phyloP scores from a whole-genome alignment of 2,797 vertebrate genomes.

The Sebastes baramenuke region DNA sequence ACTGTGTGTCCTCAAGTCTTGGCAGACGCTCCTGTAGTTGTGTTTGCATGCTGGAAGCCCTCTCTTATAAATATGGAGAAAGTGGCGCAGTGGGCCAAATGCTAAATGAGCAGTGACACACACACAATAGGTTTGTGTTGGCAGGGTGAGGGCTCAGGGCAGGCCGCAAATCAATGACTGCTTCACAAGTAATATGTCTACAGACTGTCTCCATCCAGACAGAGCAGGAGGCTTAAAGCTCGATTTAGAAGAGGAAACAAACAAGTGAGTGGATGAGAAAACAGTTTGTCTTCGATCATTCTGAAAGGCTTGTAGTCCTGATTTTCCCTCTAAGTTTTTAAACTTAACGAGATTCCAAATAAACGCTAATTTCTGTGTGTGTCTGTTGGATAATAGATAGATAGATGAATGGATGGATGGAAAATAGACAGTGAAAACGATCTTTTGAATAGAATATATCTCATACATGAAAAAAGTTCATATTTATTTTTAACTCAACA shows the following conservation, averaged over 20 bases:
- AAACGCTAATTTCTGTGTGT: not conserved
- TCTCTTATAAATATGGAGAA: conserved; percentile 52
- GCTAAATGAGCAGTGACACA: conserved; percentile 31
- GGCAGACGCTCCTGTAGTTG: conserved; percentile 11
- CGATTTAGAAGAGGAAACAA: not conserved
- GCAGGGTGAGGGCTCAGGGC: conserved; percentile 6
- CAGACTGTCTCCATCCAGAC: not conserved
- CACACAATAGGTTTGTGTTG: conserved; percentile 3
- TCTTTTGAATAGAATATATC: too few relatives aligned
- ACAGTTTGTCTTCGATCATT: not conserved
- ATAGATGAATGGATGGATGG: too few relatives aligned
- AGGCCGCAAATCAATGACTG: not conserved
- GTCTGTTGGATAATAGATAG: too few relatives aligned
- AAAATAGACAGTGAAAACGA: too few relatives aligned
- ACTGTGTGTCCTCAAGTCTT: not conserved
- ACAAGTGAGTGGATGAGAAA: not conserved
- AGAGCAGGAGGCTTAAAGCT: not conserved
- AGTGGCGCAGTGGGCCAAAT: not conserved
- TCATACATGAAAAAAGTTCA: too few relatives aligned
- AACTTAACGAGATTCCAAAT: not conserved
- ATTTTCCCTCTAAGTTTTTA: not conserved
- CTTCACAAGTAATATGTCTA: not conserved
- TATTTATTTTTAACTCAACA: too few relatives aligned
- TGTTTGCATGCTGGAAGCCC: conserved; percentile 13
- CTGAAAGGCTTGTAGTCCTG: not conserved